Conservation (phyloP, 1,140 invertebrate species). For the Bombus impatiens region DNA sequence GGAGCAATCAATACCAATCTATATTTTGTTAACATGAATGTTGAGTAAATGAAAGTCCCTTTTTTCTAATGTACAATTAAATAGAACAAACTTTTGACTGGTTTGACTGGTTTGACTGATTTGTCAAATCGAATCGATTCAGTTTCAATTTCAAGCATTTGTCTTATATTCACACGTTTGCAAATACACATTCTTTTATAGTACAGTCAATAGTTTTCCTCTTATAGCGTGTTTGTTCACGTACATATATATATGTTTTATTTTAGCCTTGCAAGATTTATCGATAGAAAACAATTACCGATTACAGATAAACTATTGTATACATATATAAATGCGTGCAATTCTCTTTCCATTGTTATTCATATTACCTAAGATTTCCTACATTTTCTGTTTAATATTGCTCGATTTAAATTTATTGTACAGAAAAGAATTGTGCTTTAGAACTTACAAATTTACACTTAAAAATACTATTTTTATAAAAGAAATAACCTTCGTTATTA, state of each 20-base stretch:
- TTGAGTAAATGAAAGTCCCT: not conserved
- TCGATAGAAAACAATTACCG: not conserved
- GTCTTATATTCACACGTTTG: constrained; percentile 1
- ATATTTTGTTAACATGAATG: not conserved
- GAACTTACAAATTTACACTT: not conserved
- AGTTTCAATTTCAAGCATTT: constrained; percentile 13
- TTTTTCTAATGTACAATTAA: not conserved
- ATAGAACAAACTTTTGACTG: not conserved
- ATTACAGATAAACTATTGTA: constrained; percentile 1
- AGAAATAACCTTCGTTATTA: not conserved
- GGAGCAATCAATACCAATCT: constrained; percentile 2
- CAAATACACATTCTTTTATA: constrained; percentile 11
- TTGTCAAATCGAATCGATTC: too few species aligned
- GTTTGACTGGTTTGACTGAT: too few species aligned
- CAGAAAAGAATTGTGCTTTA: not conserved
- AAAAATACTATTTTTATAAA: not conserved
- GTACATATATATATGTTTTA: constrained; percentile 16
- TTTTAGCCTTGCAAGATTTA: constrained; percentile 7
- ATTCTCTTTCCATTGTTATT: not conserved
- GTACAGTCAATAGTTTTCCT: not conserved
- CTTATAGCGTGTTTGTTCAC: constrained; percentile 19
- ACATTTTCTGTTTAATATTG: not conserved
- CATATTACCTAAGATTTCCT: not conserved
- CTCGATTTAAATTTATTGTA: not conserved
- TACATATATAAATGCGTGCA: not conserved